phyloP scores from a whole-genome alignment of 2,888 invertebrate species.

The Drosophila austrosaltans region DNA sequence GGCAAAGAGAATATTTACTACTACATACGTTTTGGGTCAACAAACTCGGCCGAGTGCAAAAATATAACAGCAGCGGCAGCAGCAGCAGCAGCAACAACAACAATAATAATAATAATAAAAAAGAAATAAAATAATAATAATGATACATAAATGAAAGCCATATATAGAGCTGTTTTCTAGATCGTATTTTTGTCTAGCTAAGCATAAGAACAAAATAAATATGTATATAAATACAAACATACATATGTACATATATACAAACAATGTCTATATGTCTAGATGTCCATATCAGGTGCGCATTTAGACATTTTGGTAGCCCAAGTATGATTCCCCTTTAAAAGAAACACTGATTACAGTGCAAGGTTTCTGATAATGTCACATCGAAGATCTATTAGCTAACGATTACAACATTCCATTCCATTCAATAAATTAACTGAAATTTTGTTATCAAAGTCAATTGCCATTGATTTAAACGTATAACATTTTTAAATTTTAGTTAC shows the following conservation, averaged over 20 bases:
- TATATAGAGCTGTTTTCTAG: conserved; percentile 28
- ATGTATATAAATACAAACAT: conserved; percentile 6
- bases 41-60: conserved; percentile 44
- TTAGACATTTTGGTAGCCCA: background rate
- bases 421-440: no score
- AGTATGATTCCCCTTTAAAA: background rate
- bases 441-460: no score
- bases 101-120: conserved; percentile 19
- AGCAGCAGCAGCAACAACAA: conserved; percentile 9
- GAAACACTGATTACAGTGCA: background rate
- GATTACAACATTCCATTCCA: no score
- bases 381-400: background rate
- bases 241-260: conserved; percentile 22
- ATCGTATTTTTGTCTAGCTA: conserved; percentile 27
- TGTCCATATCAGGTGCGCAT: conserved; percentile 12
- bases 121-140: conserved; percentile 24
- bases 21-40: conserved; percentile 38
- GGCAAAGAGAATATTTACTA: conserved; percentile 40
- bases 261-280: conserved; percentile 18
- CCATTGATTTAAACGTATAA: no score
- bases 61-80: conserved; percentile 1
- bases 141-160: conserved; percentile 26
- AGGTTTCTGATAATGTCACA: conserved; percentile 5
- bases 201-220: conserved; percentile 27
- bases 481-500: no score